Base-by-base conservation (phyloP, 2,113 vertebrate genomes). In the Pelecanus crispus region DNA sequence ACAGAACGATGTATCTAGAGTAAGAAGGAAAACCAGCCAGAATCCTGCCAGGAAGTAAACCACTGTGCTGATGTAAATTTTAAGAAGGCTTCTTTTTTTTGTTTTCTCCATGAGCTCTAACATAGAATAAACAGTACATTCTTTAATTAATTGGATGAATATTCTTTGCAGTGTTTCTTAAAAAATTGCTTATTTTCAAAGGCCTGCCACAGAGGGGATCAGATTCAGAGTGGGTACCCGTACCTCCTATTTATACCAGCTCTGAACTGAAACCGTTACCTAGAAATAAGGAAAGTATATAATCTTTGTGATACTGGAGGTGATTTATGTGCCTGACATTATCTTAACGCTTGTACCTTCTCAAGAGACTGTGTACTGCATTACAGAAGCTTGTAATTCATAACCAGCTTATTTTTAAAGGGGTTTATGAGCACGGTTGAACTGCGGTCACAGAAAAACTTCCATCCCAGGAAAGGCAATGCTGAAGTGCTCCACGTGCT, bases 1-100 rank as follows among this genome's bases (percentile, higher is more conserved):
- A 97, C 74, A 96, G 93, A 96, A 71, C 55, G 62, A 81, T 28
- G 95, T 81, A 96, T 72, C n/a, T 21, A 17, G 42, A 91, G 40
- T 44, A 62, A 72, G 62, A 77, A 90, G 52, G 50, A 63, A 91
- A 98, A 97, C 59, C 71, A 97, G 77, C 75, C 88, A 97, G 70
- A 87, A 90, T 70, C 52, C 44, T 97, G 97, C 95, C 65, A 85
- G 78, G 74, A 95, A 63, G 80, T 32, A 63, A 78, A 17, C 24
- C 22, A 28, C 9, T 34, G 31, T 80, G 26, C 44, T 68, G n/a
- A 56, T 1, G 15, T 42, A 44, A 94, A 75, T 56, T 75, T 59
- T 61, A 83, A 59, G 63, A 38, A 36, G 15, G 47, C n/a, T 28
- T 17, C 2, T 20, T n/a, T 16, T 22, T 19, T 40, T 38, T 38